Evolutionary conservation across 2,888 invertebrate genomes (phyloP), one percentile per base, ranked within the genome.

Genomic region (Archaeoteleia sp.): DNA sequence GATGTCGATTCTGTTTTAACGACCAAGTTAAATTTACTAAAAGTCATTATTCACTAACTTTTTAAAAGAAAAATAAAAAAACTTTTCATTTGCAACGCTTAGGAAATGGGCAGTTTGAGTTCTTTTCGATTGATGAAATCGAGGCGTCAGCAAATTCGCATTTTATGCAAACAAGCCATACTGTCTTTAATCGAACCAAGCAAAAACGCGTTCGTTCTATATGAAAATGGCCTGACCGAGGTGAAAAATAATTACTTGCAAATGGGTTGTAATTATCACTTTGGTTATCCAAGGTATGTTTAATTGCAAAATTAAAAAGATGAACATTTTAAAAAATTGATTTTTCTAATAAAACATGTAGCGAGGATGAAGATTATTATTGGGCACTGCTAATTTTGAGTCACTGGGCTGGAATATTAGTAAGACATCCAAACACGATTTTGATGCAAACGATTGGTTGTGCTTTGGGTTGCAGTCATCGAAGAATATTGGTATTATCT

Each of bases 161-260:
- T 63, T 4, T 69, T 77, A n/a, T 78, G 78, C 25, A 72, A 60
- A 29, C 74, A 74, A 12, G 77, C 78, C 9, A 72, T 78, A 25
- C 30, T 76, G 8, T 73, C 75, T 32, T 45, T 75, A 14, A 77
- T 78, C 1, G 74, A 77, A n/a, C 77, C 77, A 7, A 76, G 76
- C 12, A 46, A 75, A 40, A 74, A 71, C 10, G 75, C 70, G 30
- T 58, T 62, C 30, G 74, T 78, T 37, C 32, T 42, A 14, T 68
- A 67, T n/a, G 71, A 74, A 48, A 67, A 72, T 15, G 49, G 74
- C 66, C 62, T 78, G 1, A 15, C 58, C 0, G 17, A 23, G n/a
- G 43, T 74, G n/a, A 63, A 73, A 23, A 13, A 65, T 8, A 57
- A 66, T n/a, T 67, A 76, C 48, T 30, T 74, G 10, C 32, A 12